A percentile compares a stretch with the other conserved stretches of the same genome.
Evolutionary conservation across 2,797 vertebrate genomes (phyloP).

Genomic region (Molossus molossus): DNA sequence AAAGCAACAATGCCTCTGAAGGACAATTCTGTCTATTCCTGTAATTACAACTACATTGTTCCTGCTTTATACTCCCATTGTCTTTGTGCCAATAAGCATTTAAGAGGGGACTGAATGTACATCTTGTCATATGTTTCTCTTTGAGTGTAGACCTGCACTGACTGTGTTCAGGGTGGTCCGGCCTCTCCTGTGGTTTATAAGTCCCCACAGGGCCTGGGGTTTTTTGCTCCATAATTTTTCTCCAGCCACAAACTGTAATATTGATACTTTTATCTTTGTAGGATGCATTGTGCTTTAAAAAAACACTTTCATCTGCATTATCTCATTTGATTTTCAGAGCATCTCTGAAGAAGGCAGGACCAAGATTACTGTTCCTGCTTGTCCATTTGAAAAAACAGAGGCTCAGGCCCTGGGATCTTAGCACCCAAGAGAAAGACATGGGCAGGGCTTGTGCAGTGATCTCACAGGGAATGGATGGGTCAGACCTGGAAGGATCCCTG

Average conservation of each 20-base stretch:
- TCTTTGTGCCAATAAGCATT: conserved; percentile 21
- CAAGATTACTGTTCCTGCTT: background rate
- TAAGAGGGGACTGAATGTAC: background rate
- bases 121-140: background rate
- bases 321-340: conserved; percentile 21
- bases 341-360: conserved; percentile 10
- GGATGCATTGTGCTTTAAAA: conserved; percentile 23
- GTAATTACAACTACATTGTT: background rate
- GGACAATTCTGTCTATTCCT: conserved; percentile 26
- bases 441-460: background rate
- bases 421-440: background rate
- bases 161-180: background rate
- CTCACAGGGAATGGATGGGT: background rate
- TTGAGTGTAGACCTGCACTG: background rate
- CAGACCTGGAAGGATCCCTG: background rate
- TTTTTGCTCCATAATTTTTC: background rate
- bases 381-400: conserved; percentile 44
- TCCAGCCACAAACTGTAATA: background rate
- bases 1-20: conserved; percentile 32
- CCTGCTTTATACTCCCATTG: background rate
- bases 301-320: conserved; percentile 46
- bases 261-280: background rate
- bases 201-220: background rate
- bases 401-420: background rate
- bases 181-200: background rate